Evolutionary conservation across 53 echinoderm and acorn worm species (phyloP).

Genomic region (Glandiceps talaboti): DNA sequence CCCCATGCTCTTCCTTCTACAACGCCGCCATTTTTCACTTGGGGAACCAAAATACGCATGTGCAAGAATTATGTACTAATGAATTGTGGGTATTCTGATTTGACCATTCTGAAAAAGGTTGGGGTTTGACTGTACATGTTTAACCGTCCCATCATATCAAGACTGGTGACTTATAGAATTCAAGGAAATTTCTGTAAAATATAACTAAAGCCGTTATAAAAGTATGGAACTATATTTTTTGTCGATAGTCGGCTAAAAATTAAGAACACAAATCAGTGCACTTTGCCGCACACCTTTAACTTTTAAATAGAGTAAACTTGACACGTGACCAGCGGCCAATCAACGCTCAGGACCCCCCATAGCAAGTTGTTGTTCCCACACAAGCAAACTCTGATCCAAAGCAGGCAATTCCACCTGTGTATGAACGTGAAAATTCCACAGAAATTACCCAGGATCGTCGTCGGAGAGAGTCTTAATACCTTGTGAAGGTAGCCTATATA

Average conservation of each 20-base stretch:
- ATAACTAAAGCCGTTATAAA: too few relatives aligned
- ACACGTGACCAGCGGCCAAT: constrained; percentile 35
- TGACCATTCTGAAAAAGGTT: not conserved
- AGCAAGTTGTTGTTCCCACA: constrained; percentile 37
- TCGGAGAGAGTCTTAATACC: not conserved
- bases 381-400: not conserved
- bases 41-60: not conserved
- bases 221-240: not conserved
- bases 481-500: not conserved
- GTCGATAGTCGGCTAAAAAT: not conserved
- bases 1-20: not conserved
- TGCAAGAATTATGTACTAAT: not conserved
- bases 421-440: not conserved
- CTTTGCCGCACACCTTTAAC: not conserved
- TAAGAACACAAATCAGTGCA: too few relatives aligned
- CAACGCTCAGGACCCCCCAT: constrained; percentile 40
- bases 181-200: too few relatives aligned
- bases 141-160: too few relatives aligned
- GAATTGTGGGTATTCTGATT: not conserved
- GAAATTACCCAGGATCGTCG: not conserved
- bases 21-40: not conserved
- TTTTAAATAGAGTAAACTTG: constrained; percentile 10
- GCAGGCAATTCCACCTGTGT: not conserved
- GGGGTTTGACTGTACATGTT: too few relatives aligned
- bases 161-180: too few relatives aligned